A percentile compares a stretch with the other conserved stretches of the same genome.
Conservation (phyloP, 2,113 vertebrate genomes). For the Rhombomys opimus region DNA sequence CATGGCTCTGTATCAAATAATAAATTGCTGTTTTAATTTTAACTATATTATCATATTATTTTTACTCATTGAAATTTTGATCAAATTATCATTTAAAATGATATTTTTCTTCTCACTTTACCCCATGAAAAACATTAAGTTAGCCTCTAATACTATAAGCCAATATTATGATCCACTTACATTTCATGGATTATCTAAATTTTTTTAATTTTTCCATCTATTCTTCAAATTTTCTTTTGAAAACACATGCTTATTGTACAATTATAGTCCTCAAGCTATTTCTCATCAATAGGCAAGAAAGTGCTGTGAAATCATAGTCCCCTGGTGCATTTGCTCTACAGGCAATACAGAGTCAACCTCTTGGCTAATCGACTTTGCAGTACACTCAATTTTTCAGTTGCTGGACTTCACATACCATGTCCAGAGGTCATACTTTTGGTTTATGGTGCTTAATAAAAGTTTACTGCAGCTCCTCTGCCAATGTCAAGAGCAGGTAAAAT, state of each 20-base stretch:
- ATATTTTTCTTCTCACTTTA: not conserved
- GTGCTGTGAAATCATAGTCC: not conserved
- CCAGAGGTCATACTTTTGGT: constrained; percentile 12
- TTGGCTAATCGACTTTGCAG: constrained; percentile 2
- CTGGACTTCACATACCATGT: not conserved
- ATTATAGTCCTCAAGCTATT: not conserved
- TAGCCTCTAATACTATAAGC: not conserved
- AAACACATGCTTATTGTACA: not conserved
- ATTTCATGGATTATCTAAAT: constrained; percentile 1
- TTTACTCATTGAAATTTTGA: not conserved
- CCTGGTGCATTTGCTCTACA: not conserved
- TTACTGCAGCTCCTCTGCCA: constrained; percentile 4
- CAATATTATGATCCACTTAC: not conserved
- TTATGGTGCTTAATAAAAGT: constrained; percentile 63
- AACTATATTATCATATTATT: not conserved
- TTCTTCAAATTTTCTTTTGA: not conserved
- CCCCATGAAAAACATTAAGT: not conserved
- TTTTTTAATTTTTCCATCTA: not conserved
- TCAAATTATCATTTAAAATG: not conserved
- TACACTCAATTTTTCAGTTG: constrained; percentile 11
- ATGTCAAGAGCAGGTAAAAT: constrained; percentile 51
- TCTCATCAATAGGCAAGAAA: not conserved
- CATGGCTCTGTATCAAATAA: too few relatives aligned
- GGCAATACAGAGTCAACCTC: not conserved
- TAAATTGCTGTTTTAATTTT: not conserved